Evolutionary conservation across 92 coral and sea anemone species (phyloP).

Genomic region (Heteractis magnifica): DNA sequence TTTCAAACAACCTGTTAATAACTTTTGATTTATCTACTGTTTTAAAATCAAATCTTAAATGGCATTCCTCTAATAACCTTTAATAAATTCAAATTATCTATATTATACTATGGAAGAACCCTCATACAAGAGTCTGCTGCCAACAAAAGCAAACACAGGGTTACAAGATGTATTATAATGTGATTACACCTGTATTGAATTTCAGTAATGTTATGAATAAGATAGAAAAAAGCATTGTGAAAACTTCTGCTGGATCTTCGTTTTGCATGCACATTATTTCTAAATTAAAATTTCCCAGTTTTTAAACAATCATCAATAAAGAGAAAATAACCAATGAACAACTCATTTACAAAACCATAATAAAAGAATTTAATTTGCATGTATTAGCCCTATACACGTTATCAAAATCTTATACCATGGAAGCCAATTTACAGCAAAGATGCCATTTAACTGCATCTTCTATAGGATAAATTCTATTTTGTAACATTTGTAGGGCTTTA

Average conservation of each 20-base stretch:
- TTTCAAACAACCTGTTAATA: slow-evolving; percentile 16
- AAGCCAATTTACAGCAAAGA: slow-evolving; percentile 11
- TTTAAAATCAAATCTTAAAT: neutral
- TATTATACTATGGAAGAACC: neutral
- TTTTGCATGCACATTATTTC: neutral
- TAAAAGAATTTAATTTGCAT: neutral
- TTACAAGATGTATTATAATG: neutral
- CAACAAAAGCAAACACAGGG: neutral
- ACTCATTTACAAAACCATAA: neutral
- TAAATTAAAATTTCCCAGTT: neutral
- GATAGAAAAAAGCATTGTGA: neutral
- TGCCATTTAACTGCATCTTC: neutral
- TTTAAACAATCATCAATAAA: neutral
- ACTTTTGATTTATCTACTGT: neutral
- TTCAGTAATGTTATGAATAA: neutral
- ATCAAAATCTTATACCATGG: neutral
- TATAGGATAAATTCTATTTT: neutral
- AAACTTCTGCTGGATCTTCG: neutral
- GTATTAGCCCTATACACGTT: neutral
- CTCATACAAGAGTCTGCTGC: neutral
- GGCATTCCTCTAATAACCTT: neutral
- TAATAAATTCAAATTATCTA: neutral
- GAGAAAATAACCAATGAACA: neutral
- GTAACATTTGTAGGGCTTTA: neutral
- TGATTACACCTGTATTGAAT: slow-evolving; percentile 9